Base-by-base conservation (phyloP, 92 coral and sea anemone species). In the Phenganax subtilis region DNA sequence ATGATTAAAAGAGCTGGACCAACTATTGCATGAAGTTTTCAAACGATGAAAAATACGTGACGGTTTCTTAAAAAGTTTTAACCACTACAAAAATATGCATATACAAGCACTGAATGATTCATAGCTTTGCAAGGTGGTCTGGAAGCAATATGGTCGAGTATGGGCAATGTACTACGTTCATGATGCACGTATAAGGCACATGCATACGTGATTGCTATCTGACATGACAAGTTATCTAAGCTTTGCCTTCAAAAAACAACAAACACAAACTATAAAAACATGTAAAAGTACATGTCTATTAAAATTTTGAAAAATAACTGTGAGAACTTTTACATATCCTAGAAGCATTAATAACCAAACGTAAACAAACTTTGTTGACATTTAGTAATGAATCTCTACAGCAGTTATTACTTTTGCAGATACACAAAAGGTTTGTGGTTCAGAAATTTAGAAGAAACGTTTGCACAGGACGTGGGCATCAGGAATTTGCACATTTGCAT, bases 351-450 rank as follows among this genome's bases (percentile, higher is more conserved):
- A 37, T 10, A 68, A 37, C 2, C 47, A 37, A 37, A 37, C 47
- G 47, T 29, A 68, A 68, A 68, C 73, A 68, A 68, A 30, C 73
- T 68, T 68, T 68, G 37, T 68, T 68, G 73, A 68, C 73, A 5
- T 68, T 8, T 68, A 14, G 52, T 68, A 28, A 37, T 68, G n/a
- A 68, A 29, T 30, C 53, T 68, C 73, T 6, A 3, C 9, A 68
- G 54, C 53, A 12, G 73, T 30, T 68, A 30, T 37, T 68, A 30
- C 47, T 68, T 10, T 68, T 53, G 53, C 16, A 68, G 73, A 37
- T 68, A 37, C n/a, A 37, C 47, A 37, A 37, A 37, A 37, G 5
- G 47, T 1, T 37, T 37, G 5, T 37, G 47, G 47, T 68, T 68
- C 47, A 68, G 53, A 30, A 68, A 68, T 14, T 68, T 10, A 51